A percentile compares a stretch with the other conserved stretches of the same genome.
Conservation (phyloP, 2,888 invertebrate species). For the Uloborus plumipes region DNA sequence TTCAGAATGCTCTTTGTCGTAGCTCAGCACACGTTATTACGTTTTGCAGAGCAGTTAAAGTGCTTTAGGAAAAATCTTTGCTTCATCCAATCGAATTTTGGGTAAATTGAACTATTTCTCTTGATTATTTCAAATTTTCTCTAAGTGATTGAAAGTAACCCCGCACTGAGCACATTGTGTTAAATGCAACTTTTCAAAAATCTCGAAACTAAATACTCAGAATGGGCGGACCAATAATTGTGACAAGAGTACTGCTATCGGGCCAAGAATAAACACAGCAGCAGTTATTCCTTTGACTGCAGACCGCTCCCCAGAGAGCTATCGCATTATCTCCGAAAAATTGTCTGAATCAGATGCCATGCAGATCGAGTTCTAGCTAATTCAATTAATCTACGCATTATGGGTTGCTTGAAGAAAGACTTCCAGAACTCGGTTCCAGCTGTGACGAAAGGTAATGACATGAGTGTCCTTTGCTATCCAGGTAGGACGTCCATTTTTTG, state of each 20-base stretch:
- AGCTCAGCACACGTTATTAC: no score
- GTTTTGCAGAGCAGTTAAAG: no score
- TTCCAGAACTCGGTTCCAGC: conserved; percentile 6
- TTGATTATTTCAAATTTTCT: no score
- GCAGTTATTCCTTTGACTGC: background rate
- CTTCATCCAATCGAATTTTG: no score
- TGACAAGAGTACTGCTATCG: background rate
- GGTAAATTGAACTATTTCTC: no score
- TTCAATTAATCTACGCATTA: conserved; percentile 34
- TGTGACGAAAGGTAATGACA: conserved; percentile 32
- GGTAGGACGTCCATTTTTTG: conserved; percentile 36
- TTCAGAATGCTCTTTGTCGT: no score
- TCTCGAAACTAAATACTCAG: no score
- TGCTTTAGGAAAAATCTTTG: no score
- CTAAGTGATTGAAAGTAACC: no score
- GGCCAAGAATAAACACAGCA: background rate
- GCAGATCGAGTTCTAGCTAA: conserved; percentile 33
- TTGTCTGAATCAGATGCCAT: conserved; percentile 24
- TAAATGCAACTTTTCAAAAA: no score
- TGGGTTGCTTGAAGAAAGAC: conserved; percentile 1
- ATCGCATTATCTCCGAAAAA: conserved; percentile 31
- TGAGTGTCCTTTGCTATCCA: conserved; percentile 22
- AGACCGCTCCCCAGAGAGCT: conserved; percentile 22
- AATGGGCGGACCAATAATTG: no score
- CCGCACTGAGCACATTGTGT: no score